Evolutionary conservation across 2,888 invertebrate genomes (phyloP).

Genomic region (Deilephila porcellus): DNA sequence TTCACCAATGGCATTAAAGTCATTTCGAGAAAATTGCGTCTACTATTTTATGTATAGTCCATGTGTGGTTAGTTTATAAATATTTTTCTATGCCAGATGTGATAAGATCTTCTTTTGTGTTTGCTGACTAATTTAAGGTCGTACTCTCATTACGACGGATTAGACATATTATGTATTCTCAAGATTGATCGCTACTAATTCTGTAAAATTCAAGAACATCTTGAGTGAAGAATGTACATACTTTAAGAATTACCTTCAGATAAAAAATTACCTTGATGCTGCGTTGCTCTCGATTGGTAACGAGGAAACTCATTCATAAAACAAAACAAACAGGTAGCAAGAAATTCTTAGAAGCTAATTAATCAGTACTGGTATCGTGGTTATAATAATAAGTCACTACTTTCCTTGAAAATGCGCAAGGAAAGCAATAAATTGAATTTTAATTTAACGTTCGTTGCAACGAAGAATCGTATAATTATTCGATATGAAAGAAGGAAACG

Average conservation of each 20-base stretch:
- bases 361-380: background rate
- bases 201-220: no score
- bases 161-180: no score
- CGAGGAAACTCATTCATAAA: constrained; percentile 2
- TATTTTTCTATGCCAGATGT: no score
- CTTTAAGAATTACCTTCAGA: background rate
- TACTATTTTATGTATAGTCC: no score
- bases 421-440: background rate
- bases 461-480: background rate
- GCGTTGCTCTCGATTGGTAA: background rate
- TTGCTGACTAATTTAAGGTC: no score
- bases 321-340: background rate
- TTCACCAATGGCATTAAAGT: no score
- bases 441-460: background rate
- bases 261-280: background rate
- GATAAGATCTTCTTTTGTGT: no score
- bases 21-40: no score
- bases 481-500: background rate
- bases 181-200: no score
- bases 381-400: background rate
- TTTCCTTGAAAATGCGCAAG: constrained; percentile 9
- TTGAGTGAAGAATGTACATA: background rate
- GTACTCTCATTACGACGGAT: no score
- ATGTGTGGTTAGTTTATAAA: no score
- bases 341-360: constrained; percentile 1